A percentile compares a stretch with the other conserved stretches of the same genome.
Conservation (phyloP, 2,113 vertebrate species). For the Hippocampus barbouri region DNA sequence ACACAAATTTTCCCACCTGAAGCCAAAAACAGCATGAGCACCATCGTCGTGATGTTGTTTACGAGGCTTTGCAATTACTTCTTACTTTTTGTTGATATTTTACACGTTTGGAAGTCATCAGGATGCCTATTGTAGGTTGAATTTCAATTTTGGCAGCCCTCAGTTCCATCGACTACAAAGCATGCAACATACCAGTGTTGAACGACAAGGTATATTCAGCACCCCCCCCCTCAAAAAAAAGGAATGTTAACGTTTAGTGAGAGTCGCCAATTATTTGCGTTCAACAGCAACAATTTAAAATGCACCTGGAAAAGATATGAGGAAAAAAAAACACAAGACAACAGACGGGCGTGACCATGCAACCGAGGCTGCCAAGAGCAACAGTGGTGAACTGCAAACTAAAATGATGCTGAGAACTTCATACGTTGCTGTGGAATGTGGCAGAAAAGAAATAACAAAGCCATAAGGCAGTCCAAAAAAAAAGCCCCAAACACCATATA, state of each 20-base stretch:
- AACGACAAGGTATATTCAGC: background rate
- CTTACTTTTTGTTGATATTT: too few species aligned
- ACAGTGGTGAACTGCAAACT: background rate
- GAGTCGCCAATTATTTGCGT: background rate
- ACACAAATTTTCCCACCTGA: too few species aligned
- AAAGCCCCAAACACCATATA: constrained; percentile 60
- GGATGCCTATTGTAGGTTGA: too few species aligned
- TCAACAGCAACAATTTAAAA: background rate
- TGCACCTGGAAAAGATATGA: background rate
- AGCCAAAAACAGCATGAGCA: too few species aligned
- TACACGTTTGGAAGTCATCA: too few species aligned
- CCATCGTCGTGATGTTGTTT: too few species aligned
- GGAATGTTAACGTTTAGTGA: background rate
- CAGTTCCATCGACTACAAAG: background rate
- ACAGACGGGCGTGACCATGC: background rate
- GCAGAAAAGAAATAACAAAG: background rate
- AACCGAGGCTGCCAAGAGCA: background rate
- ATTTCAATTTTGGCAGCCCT: background rate
- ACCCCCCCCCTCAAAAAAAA: background rate
- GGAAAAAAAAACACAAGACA: background rate
- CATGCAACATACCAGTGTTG: background rate
- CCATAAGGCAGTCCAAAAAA: background rate
- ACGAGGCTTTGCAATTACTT: too few species aligned
- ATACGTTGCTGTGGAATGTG: background rate
- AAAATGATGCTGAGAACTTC: background rate